Base-by-base conservation (phyloP, 2,888 invertebrate species). In the Nudaria mundana region DNA sequence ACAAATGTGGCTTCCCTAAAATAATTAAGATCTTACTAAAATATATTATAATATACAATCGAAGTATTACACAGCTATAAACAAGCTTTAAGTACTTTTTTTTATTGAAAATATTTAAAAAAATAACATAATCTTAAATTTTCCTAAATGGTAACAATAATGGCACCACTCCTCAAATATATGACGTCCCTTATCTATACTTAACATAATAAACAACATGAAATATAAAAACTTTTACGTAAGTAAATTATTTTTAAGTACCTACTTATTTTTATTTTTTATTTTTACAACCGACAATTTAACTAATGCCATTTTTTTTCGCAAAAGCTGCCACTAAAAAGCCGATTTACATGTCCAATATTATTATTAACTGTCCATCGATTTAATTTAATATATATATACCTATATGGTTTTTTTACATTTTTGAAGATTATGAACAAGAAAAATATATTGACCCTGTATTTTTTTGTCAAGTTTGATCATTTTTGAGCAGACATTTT, bases 91-190 rank as follows among this genome's bases (percentile, higher is more conserved):
- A 63, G 56, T 66, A 66, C 62, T 53, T 50, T 40, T 24, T 53
- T 44, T 62, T 44, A 7, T 22, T 43, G 42, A 64, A 73, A 70
- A 67, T 40, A 52, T 60, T 40, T 66, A 54, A 63, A 76, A 71
- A 72, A 72, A 39, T 43, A 47, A 47, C 45, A 51, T 37, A 46
- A 47, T 51, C 57, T 44, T 53, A 49, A 18, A 7, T 47, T 56
- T 45, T 71, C 66, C 34, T 67, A 65, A 80, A 83, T 83, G 86
- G 86, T 86, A 86, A 86, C 85, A 66, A 47, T 55, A 59, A 86
- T 86, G 86, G 85, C 86, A 84, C 84, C 84, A 82, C 66, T 76
- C 55, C 43, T 46, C 42, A 52, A 44, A 53, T 52, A 43, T 37
- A 29, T 48, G n/a, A n/a, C n/a, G 6, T 43, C 41, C 42, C 20